Evolutionary conservation across 2,113 vertebrate species (phyloP).

Genomic region (Macquaria ambigua): DNA sequence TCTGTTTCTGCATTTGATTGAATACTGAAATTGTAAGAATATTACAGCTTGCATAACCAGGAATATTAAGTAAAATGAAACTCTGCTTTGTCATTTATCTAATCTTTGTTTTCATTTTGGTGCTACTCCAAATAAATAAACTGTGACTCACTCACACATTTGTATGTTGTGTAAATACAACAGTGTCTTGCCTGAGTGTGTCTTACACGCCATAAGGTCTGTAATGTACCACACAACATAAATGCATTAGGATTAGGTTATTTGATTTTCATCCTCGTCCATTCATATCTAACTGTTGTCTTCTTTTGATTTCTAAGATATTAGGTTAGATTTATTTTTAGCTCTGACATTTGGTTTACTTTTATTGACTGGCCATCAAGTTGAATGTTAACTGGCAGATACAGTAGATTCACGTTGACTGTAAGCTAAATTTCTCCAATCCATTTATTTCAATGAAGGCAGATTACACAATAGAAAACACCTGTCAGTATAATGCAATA

Average conservation of each 20-base stretch:
- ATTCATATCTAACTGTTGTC: not conserved
- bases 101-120: not conserved
- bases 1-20: constrained; percentile 41
- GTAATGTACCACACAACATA: not conserved
- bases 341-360: not conserved
- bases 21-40: constrained; percentile 21
- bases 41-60: constrained; percentile 22
- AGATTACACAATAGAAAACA: not conserved
- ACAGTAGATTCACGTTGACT: not conserved
- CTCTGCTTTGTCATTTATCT: not conserved
- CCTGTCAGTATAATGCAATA: not conserved
- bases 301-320: constrained; percentile 1
- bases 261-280: not conserved
- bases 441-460: not conserved
- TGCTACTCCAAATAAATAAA: constrained; percentile 2
- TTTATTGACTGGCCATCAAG: not conserved
- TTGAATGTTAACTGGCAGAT: not conserved
- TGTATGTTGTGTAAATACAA: not conserved
- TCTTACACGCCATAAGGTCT: not conserved
- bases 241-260: not conserved
- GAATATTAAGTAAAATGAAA: constrained; percentile 36
- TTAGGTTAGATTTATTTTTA: not conserved
- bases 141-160: constrained; percentile 4
- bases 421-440: not conserved
- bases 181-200: not conserved